Conservation (phyloP, 2,888 invertebrate species). For the Pheosia gnoma region DNA sequence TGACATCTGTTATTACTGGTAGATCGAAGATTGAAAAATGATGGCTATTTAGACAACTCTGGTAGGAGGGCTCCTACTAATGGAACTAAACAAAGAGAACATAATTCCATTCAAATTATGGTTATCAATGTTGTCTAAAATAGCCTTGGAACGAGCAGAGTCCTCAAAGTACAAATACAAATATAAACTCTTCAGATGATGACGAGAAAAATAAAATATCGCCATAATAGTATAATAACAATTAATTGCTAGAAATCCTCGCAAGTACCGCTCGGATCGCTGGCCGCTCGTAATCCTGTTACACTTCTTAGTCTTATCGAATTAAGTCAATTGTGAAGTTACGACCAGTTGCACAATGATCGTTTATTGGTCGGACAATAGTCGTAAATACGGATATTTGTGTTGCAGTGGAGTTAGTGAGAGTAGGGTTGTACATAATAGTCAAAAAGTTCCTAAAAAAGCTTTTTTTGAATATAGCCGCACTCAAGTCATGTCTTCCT, state of each 20-base stretch:
- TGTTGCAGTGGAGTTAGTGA: conserved; percentile 24
- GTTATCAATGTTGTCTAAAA: no score
- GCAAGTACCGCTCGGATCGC: conserved; percentile 22
- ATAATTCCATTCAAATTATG: no score
- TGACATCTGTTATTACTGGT: no score
- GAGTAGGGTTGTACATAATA: conserved; percentile 19
- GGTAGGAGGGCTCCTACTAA: no score
- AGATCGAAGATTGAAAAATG: no score
- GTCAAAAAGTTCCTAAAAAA: neutral
- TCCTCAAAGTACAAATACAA: no score
- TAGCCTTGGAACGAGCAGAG: no score
- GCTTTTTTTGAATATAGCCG: neutral
- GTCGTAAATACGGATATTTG: conserved; percentile 33
- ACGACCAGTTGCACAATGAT: conserved; percentile 23
- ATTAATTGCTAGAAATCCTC: conserved; percentile 5
- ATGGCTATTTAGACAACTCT: no score
- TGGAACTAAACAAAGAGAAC: no score
- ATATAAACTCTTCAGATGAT: neutral
- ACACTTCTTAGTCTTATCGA: conserved; percentile 26
- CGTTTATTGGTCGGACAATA: conserved; percentile 26
- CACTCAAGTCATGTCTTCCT: no score
- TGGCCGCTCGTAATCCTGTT: conserved; percentile 26
- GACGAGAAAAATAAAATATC: neutral
- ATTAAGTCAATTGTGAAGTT: conserved; percentile 42
- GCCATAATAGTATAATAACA: conserved; percentile 15